Base-by-base conservation (phyloP, 1,140 invertebrate species). In the Leptinotarsa lineolata region DNA sequence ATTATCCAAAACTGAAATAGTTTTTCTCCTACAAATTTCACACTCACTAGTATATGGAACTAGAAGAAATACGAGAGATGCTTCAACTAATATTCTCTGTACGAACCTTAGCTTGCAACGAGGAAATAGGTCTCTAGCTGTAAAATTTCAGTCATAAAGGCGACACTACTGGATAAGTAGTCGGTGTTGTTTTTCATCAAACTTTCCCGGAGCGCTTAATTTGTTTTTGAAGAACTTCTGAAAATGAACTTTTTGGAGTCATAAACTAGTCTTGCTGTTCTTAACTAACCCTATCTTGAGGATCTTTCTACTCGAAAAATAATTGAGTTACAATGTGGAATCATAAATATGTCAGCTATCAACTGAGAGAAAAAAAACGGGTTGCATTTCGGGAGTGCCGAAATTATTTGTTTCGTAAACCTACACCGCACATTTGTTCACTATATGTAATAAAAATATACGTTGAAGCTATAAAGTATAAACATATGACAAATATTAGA, bases 171-270 rank as follows among this genome's bases (percentile, higher is more conserved):
- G 30, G 70, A 63, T 71, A 39, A 63, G 46, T 74, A 72, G 46
- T 60, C 60, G 54, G 65, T 74, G 63, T 77, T 77, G 73, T 74
- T 72, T 74, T 76, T 74, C 73, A 69, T 76, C 59, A 70, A 74
- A 76, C 72, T 74, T 77, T 66, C 46, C 15, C 48, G 61, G 46
- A 54, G 61, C 69, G 65, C 63, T 76, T 77, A 77, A 77, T 77
- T 74, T 77, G 75, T 74, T 71, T 77, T 74, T 74, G 73, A 77
- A 59, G 59, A 67, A 77, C 69, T 74, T 70, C 63, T 67, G 66
- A 71, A 71, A 74, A 74, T 71, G 61, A 48, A 74, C 66, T 64
- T 74, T 39, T 65, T 54, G 48, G 24, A 21, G 63, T 65, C 18
- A 65, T 65, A 65, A 45, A 67, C 67, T 74, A 74, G 68, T 74